Percentiles rank a stretch among this genome's conserved stretches.
Conservation (phyloP, 2,888 invertebrate species). For the Pseudococcus jackbeardsleyi region DNA sequence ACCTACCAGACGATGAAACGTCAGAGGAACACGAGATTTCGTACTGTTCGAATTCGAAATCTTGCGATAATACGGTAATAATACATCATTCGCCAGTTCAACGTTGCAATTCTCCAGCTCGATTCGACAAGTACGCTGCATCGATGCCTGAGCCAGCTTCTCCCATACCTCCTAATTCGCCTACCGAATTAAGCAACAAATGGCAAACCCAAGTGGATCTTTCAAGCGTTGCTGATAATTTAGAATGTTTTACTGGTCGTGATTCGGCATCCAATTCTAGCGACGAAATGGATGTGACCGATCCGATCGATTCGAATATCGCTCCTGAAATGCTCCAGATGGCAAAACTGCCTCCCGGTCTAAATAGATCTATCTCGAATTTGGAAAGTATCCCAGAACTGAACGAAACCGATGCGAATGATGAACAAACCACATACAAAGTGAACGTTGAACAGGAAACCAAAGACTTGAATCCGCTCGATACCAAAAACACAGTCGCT, state of each 20-base stretch:
- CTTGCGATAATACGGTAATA: not conserved
- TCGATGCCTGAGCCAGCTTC: not conserved
- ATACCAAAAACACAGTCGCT: not conserved
- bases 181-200: not conserved
- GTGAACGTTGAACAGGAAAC: not conserved
- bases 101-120: not conserved
- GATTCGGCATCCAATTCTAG: conserved; percentile 1
- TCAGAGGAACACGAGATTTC: not conserved
- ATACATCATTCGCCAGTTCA: not conserved
- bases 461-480: not conserved
- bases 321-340: not conserved
- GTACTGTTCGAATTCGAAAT: not conserved
- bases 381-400: not conserved
- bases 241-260: not conserved
- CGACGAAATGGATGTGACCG: not conserved
- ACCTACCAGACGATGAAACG: not conserved
- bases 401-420: not conserved
- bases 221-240: not conserved
- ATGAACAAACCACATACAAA: not conserved
- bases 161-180: not conserved
- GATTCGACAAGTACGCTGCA: not conserved
- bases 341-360: not conserved
- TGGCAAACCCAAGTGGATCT: not conserved
- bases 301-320: not conserved
- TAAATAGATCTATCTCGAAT: not conserved